Base-by-base conservation (phyloP, 2,113 vertebrate genomes). In the Butorides virescens region DNA sequence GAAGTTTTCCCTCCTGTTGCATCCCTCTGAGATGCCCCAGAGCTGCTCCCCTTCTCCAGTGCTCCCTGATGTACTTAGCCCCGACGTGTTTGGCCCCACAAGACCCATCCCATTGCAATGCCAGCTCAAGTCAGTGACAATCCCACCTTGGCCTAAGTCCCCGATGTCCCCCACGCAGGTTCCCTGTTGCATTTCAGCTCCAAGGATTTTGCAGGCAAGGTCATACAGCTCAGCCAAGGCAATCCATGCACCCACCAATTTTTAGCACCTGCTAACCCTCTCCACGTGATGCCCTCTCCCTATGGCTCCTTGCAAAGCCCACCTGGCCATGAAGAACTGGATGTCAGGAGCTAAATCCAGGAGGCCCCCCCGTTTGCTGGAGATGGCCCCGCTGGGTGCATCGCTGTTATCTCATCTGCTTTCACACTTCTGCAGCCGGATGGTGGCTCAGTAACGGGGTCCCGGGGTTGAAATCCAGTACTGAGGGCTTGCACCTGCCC, bases 331-430 rank as follows among this genome's bases (percentile, higher is more conserved):
- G 4, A 78, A 30, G 58, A 92, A 36, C 13, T 29, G 47, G 27
- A 77, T 58, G 22, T 53, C 42, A 91, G 68, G 5, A 86, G 49
- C 17, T 46, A 26, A 56, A 50, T 8, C 37, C 42, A 53, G n/a
- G 17, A 89, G 1, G 21, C 18, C 8, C 36, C 36, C 91, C 29
- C 15, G 20, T 12, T 9, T 65, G 53, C 83, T 30, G 46, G 27
- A 68, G 18, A 61, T 0, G 0, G 36, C 22, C 19, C 30, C 0
- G 0, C 18, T 23, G 47, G 75, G 62, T 1, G 3, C 47, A 12
- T 3, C 0, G 3, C 44, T 90, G 26, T 37, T 34, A 3, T 32
- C 47, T 13, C 44, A 52, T 5, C 17, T 37, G 66, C 36, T 53
- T 72, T 49, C 49, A 56, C 22, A 53, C 9, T 15, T 39, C 58